Percentiles rank a stretch among this genome's conserved stretches.
phyloP scores from a whole-genome alignment of 92 coral and sea anemone species.

The Epizoanthus ramosus region DNA sequence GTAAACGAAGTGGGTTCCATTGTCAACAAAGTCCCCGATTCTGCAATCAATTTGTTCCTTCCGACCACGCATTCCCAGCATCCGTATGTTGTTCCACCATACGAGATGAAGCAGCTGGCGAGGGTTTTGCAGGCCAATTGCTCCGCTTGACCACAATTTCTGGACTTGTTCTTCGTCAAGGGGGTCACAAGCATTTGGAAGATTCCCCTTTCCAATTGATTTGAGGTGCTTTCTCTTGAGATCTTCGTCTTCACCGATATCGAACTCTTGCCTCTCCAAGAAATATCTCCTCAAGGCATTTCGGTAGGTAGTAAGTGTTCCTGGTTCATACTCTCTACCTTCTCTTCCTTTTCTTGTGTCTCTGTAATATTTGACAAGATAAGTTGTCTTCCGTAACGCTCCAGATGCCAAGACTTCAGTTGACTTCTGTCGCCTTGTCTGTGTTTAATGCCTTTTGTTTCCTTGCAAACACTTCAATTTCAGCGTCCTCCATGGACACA shows the following conservation, averaged over 20 bases:
- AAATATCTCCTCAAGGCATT: slow-evolving; percentile 42
- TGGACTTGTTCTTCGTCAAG: slow-evolving; percentile 36
- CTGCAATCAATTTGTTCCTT: no score
- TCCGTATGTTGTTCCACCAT: no score
- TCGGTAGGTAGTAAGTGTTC: slow-evolving; percentile 42
- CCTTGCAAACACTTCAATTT: slow-evolving; percentile 18
- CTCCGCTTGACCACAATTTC: not conserved
- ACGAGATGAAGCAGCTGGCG: no score
- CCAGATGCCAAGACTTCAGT: slow-evolving; percentile 2
- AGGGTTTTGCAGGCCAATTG: no score
- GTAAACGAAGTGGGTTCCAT: no score
- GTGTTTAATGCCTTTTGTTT: slow-evolving; percentile 20
- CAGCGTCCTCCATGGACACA: slow-evolving; percentile 21
- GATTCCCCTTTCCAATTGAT: slow-evolving; percentile 11
- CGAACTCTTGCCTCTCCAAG: slow-evolving; percentile 40
- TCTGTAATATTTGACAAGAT: slow-evolving; percentile 31
- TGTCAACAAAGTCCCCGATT: no score
- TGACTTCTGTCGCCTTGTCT: not conserved
- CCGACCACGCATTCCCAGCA: no score
- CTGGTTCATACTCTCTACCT: slow-evolving; percentile 46
- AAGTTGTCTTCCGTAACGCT: slow-evolving; percentile 20
- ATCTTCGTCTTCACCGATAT: slow-evolving; percentile 28
- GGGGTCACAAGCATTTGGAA: slow-evolving; percentile 43
- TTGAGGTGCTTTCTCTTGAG: slow-evolving; percentile 45
- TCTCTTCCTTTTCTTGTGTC: slow-evolving; percentile 26